These are phyloP conservation scores for Spheniscus humboldti DNA, from an alignment of 2,797 vertebrate species.

Conservation along the genomic window DNA sequence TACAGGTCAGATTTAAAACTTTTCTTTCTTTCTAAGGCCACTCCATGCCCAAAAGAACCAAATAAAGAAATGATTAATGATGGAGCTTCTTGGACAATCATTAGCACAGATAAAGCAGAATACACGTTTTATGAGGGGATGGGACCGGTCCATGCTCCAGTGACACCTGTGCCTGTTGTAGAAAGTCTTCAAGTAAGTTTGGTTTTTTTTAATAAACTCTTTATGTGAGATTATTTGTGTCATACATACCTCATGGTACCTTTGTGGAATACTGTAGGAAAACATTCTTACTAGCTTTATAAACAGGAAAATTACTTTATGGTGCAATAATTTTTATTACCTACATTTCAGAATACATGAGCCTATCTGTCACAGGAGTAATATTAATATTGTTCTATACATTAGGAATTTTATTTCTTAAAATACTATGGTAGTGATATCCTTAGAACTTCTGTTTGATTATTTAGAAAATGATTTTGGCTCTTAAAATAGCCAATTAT, in stretches of 20 bases:
- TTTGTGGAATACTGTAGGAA: neutral
- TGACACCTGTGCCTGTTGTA: conserved; percentile 98
- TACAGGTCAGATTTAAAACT: neutral
- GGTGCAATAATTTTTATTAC: neutral
- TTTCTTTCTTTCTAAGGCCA: conserved; percentile 80
- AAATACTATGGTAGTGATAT: neutral
- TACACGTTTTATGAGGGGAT: conserved; percentile 99
- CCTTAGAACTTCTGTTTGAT: neutral
- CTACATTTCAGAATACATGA: neutral
- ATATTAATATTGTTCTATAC: neutral
- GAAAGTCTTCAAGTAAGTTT: conserved; percentile 94
- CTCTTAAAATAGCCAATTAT: neutral
- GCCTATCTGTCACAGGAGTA: neutral
- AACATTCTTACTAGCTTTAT: neutral
- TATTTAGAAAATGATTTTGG: neutral
- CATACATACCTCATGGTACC: neutral
- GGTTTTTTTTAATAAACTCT: neutral
- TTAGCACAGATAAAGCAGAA: conserved; percentile 98
- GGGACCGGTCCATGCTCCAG: conserved; percentile 94
- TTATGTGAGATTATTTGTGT: neutral
- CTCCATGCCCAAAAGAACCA: conserved; percentile 99
- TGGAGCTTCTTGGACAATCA: conserved; percentile 99
- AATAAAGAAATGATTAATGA: conserved; percentile 99
- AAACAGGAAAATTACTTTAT: neutral
- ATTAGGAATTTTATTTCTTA: neutral